Evolutionary conservation across 2,113 vertebrate species (phyloP).

Genomic region (Argyrosomus japonicus): DNA sequence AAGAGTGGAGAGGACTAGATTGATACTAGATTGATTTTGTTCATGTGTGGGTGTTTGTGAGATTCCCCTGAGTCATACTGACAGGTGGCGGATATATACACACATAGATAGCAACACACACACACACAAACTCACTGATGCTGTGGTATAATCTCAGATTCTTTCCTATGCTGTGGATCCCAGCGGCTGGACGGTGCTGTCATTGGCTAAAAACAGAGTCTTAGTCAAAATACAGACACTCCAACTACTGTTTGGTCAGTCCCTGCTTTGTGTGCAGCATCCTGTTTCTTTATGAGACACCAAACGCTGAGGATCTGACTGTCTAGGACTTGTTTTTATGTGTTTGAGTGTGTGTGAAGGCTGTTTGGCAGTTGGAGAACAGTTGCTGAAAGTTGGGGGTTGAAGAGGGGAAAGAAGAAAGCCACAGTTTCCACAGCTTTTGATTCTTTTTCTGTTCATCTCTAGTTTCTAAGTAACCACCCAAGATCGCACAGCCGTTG

Average conservation of each 20-base stretch:
- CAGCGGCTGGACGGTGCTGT: conserved; percentile 20
- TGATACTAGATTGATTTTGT: conserved; percentile 10
- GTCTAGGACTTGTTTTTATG: conserved; percentile 3
- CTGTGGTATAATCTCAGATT: conserved; percentile 51
- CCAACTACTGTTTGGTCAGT: conserved; percentile 1
- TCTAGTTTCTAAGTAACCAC: conserved; percentile 76
- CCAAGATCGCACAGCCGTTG: conserved; percentile 57
- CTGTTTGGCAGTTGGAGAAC: conserved; percentile 43
- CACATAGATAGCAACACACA: conserved; percentile 19
- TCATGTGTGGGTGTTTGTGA: conserved; percentile 38
- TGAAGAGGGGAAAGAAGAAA: conserved; percentile 9
- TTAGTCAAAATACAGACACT: conserved; percentile 40
- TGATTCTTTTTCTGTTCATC: conserved; percentile 44
- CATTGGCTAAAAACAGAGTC: conserved; percentile 48
- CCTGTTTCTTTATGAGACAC: conserved; percentile 36
- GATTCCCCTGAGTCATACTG: conserved; percentile 68
- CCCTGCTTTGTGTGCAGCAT: conserved; percentile 26
- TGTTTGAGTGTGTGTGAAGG: conserved; percentile 14
- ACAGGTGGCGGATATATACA: conserved; percentile 63
- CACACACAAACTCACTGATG: conserved; percentile 36
- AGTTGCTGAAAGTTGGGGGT: conserved; percentile 56
- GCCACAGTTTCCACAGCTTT: conserved; percentile 65
- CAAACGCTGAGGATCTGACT: conserved; percentile 27
- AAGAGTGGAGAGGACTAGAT: not conserved
- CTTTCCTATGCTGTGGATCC: conserved; percentile 40